Base-by-base conservation (phyloP, 2,113 vertebrate genomes). In the Zapus hudsonius region DNA sequence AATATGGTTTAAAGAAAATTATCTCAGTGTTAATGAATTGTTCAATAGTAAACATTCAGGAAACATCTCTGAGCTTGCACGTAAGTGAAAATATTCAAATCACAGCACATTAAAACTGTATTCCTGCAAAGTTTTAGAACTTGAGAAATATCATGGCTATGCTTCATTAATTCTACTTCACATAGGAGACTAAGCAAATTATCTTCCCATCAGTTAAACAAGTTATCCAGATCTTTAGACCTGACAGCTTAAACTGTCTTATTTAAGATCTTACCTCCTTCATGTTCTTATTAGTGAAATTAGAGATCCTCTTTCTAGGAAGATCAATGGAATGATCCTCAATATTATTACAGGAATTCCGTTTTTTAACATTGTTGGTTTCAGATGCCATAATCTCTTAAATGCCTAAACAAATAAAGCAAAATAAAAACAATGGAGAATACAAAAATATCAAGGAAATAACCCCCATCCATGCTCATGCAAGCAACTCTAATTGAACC, bases 381-480 rank as follows among this genome's bases (percentile, higher is more conserved):
- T 98, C 98, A 96, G 98, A 99, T 97, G 98, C 98, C 99, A 99
- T 99, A 98, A 97, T 98, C 98, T 93, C 97, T 96, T 95, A 97
- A 96, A 97, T 98, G 95, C 96, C 98, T 99, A 93, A 20, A 93
- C 25, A 91, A 93, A 31, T 95, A 92, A 95, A 44, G 74, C 90
- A 84, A 47, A 92, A 74, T 44, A 42, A 52, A 81, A 52, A 13
- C 52, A 52, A 52, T 52, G 52, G 11, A 52, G n/a, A 52, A 52
- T 52, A 52, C 11, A 52, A 52, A 52, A 52, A 52, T 10, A 52
- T 13, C 52, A 10, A 52, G 52, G 12, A 52, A 52, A 52, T 12
- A 52, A 52, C 52, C 11, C 52, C 52, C 52, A 52, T 15, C 52
- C 52, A 52, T 7, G 52, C 52, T 7, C 52, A 52, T 52, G 52